Percentiles rank a stretch among this genome's conserved stretches.
Conservation (phyloP, 2,113 vertebrate species). For the Nipponia nippon region DNA sequence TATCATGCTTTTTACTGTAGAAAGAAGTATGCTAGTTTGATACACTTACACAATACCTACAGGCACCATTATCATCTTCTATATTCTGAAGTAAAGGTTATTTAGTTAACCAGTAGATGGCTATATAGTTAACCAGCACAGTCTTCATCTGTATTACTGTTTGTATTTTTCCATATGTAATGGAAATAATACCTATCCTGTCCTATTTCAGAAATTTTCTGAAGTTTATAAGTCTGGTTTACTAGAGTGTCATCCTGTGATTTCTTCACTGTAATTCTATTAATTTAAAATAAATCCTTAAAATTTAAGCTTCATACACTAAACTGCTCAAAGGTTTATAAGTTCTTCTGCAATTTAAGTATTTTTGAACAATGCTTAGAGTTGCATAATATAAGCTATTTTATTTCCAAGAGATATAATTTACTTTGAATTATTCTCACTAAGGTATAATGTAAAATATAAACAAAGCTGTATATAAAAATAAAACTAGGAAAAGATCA, state of each 20-base stretch:
- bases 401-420: neutral
- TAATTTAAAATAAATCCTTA: neutral
- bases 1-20: neutral
- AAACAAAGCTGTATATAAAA: neutral
- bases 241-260: neutral
- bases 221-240: neutral
- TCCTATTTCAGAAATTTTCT: neutral
- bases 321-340: neutral
- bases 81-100: neutral
- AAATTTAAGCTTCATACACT: neutral
- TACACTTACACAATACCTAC: neutral
- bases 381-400: neutral
- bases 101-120: neutral
- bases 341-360: neutral
- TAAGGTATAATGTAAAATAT: neutral
- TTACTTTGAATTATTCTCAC: neutral
- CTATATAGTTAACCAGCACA: neutral
- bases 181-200: neutral
- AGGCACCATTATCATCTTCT: neutral
- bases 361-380: neutral
- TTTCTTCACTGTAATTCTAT: neutral
- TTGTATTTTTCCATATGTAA: neutral
- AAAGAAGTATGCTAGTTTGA: neutral
- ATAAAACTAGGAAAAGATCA: neutral
- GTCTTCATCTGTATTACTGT: no score